Conservation (phyloP, 2,888 invertebrate genomes). For the Rutpela maculata region DNA sequence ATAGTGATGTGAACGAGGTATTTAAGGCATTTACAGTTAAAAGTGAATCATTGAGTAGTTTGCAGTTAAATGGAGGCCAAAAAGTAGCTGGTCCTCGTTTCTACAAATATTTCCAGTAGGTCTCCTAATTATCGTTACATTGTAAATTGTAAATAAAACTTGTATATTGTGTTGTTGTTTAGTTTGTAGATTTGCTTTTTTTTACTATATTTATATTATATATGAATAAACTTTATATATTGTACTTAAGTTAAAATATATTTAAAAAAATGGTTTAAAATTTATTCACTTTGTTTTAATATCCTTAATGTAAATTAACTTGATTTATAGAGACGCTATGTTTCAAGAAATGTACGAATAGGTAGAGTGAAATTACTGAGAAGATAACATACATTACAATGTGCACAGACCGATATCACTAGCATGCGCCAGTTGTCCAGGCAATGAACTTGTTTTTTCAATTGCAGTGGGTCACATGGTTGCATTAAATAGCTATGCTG, state of each 20-base stretch:
- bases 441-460: no score
- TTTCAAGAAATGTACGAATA: no score
- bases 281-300: constrained; percentile 11
- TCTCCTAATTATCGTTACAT: constrained; percentile 42
- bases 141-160: constrained; percentile 58
- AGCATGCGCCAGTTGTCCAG: no score
- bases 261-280: constrained; percentile 14
- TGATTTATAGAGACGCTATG: no score
- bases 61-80: constrained; percentile 71
- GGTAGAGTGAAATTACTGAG: no score
- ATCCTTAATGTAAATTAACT: no score
- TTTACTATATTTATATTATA: constrained; percentile 58
- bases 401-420: no score
- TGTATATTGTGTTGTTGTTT: constrained; percentile 59
- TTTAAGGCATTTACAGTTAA: constrained; percentile 69
- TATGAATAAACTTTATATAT: constrained; percentile 56
- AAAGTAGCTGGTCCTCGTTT: constrained; percentile 71
- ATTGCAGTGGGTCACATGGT: no score
- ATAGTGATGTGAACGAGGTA: constrained; percentile 64
- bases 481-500: no score
- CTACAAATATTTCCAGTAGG: constrained; percentile 78
- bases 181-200: constrained; percentile 59
- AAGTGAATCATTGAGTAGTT: constrained; percentile 49
- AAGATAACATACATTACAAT: no score
- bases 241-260: constrained; percentile 57